Base-by-base conservation (phyloP, 2,797 vertebrate genomes). In the Crenuchus spilurus region DNA sequence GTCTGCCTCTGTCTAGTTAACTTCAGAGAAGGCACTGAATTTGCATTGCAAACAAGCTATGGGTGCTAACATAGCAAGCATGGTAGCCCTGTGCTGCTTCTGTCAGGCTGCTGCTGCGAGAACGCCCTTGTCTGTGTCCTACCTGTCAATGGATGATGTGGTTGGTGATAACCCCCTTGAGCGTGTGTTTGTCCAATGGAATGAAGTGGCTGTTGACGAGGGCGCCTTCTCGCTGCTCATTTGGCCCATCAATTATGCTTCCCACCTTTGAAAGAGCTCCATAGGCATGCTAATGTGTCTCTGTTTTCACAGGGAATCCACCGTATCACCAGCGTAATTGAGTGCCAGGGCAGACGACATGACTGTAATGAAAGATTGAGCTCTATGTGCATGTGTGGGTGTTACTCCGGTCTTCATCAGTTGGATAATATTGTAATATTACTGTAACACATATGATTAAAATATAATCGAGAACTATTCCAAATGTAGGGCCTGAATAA, bases 231-330 rank as follows among this genome's bases (percentile, higher is more conserved):
- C n/a, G n/a, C 62, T 28, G 26, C 16, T 72, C 37, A 75, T 76
- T 57, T 72, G 48, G 42, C n/a, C 58, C 31, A 26, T 26, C n/a
- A 49, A 63, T 55, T 63, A 76, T 33, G 49, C 62, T 30, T 22
- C 35, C 58, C 51, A 57, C 33, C 18, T 31, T 28, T 57, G 51
- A 54, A 75, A 62, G 48, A 26, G 37, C 55, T 58, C 24, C n/a
- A 46, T 37, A 42, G 31, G 35, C 62, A 68, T 75, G 57, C 55
- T 76, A 75, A 76, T 76, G 63, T 46, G 26, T 6, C 31, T 9
- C 11, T 57, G 58, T 52, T 70, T 52, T 78, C 66, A 31, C 33
- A 44, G 28, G 44, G 60, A 75, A 79, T 75, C 42, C 44, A 75
- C 60, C 72, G 7, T 58, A 60, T 70, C 44, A 30, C 18, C 72